Percentiles rank a stretch among this genome's conserved stretches.
These are phyloP conservation scores for Parnassius apollo DNA, from an alignment of 2,888 invertebrate genomes.

Conservation along the genomic window DNA sequence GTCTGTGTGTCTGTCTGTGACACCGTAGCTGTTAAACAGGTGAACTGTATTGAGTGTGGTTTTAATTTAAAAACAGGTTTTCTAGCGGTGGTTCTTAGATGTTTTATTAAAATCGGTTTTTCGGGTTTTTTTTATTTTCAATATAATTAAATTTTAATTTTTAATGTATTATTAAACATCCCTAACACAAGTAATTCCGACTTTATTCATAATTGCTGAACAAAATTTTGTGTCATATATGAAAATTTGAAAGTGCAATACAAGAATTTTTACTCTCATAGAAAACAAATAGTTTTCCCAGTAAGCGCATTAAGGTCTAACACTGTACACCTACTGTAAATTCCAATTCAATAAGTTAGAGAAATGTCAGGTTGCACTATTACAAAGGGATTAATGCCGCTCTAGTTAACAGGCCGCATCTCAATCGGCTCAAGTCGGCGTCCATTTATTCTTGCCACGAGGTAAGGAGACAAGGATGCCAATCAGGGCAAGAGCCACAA, in stretches of 20 bases:
- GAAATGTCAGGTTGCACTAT: slow-evolving; percentile 32
- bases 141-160: neutral
- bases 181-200: neutral
- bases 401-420: slow-evolving; percentile 5
- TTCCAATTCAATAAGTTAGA: slow-evolving; percentile 47
- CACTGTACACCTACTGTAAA: slow-evolving; percentile 46
- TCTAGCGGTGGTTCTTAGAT: too few species aligned
- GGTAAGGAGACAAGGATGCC: slow-evolving; percentile 27
- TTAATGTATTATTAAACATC: neutral
- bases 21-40: too few species aligned
- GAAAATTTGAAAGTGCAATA: slow-evolving; percentile 62
- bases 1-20: too few species aligned
- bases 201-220: too few species aligned
- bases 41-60: too few species aligned
- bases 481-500: slow-evolving; percentile 26
- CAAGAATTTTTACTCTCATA: slow-evolving; percentile 42
- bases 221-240: neutral
- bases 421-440: slow-evolving; percentile 31
- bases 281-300: slow-evolving; percentile 37
- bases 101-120: too few species aligned
- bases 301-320: slow-evolving; percentile 53
- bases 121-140: too few species aligned
- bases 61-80: too few species aligned
- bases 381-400: slow-evolving; percentile 15
- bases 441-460: slow-evolving; percentile 18